A percentile compares a stretch with the other conserved stretches of the same genome.
These are phyloP conservation scores for Nomada fucata DNA, from an alignment of 2,888 invertebrate genomes.

Conservation along the genomic window DNA sequence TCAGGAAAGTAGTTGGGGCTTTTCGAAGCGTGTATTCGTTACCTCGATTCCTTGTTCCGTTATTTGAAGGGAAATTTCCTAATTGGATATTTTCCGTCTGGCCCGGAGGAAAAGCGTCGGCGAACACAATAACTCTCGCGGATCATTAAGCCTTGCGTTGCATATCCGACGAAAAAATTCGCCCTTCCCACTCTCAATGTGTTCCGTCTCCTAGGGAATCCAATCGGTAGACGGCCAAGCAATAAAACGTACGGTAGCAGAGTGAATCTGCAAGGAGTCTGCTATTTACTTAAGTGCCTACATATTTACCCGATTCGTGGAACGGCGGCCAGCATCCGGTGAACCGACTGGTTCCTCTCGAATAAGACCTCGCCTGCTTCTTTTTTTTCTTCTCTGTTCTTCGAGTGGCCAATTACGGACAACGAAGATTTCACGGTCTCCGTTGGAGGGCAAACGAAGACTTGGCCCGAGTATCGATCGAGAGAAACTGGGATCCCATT, in stretches of 20 bases:
- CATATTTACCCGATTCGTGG: slow-evolving; percentile 54
- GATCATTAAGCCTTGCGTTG: slow-evolving; percentile 46
- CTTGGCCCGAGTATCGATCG: slow-evolving; percentile 44
- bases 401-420: slow-evolving; percentile 70
- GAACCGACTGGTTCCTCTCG: slow-evolving; percentile 23
- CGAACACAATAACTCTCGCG: slow-evolving; percentile 39
- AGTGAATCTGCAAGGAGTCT: slow-evolving; percentile 24
- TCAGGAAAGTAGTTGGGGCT: not conserved
- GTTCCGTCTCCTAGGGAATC: slow-evolving; percentile 2
- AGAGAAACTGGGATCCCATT: slow-evolving; percentile 3
- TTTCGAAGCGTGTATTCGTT: slow-evolving; percentile 23
- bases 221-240: slow-evolving; percentile 11
- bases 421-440: slow-evolving; percentile 46
- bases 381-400: slow-evolving; percentile 33
- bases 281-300: slow-evolving; percentile 52
- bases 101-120: slow-evolving; percentile 3
- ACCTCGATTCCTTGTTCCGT: slow-evolving; percentile 9
- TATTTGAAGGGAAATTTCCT: slow-evolving; percentile 26
- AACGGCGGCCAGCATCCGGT: slow-evolving; percentile 33
- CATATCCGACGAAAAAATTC: slow-evolving; percentile 28
- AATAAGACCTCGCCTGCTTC: slow-evolving; percentile 19
- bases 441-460: slow-evolving; percentile 37
- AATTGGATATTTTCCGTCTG: slow-evolving; percentile 49
- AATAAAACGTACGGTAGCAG: slow-evolving; percentile 5
- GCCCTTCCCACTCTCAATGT: not conserved